These are phyloP conservation scores for Anarsia innoxiella DNA, from an alignment of 2,888 invertebrate genomes.

Conservation along the genomic window DNA sequence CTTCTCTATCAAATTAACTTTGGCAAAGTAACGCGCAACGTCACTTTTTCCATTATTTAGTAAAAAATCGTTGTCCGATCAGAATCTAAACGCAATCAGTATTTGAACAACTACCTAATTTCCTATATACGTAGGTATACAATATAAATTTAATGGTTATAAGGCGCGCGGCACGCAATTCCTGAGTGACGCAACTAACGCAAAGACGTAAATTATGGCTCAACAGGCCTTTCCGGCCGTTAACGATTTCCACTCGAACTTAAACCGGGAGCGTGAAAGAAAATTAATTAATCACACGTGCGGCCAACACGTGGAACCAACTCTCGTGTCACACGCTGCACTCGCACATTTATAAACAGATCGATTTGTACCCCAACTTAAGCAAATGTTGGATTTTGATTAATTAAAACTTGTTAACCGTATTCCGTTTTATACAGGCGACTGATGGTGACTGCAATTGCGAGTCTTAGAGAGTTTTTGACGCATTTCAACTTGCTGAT, in stretches of 20 bases:
- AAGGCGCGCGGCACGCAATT: slow-evolving; percentile 60
- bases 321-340: slow-evolving; percentile 11
- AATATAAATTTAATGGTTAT: slow-evolving; percentile 65
- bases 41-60: too few relatives aligned
- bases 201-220: slow-evolving; percentile 65
- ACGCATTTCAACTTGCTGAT: too few relatives aligned
- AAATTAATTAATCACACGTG: slow-evolving; percentile 67
- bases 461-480: too few relatives aligned
- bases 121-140: slow-evolving; percentile 60
- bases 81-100: slow-evolving; percentile 53
- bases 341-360: slow-evolving; percentile 5
- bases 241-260: slow-evolving; percentile 63
- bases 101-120: slow-evolving; percentile 64
- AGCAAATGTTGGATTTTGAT: too few relatives aligned
- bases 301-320: slow-evolving; percentile 3
- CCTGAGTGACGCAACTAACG: slow-evolving; percentile 60
- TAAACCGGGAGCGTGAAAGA: slow-evolving; percentile 66
- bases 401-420: too few relatives aligned
- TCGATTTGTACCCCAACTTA: slow-evolving; percentile 6
- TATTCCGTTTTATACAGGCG: too few relatives aligned
- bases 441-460: too few relatives aligned
- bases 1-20: too few relatives aligned
- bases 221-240: slow-evolving; percentile 68
- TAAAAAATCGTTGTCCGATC: too few relatives aligned
- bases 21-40: too few relatives aligned